Base-by-base conservation (phyloP, 2,888 invertebrate species). In the Heliconius sara region DNA sequence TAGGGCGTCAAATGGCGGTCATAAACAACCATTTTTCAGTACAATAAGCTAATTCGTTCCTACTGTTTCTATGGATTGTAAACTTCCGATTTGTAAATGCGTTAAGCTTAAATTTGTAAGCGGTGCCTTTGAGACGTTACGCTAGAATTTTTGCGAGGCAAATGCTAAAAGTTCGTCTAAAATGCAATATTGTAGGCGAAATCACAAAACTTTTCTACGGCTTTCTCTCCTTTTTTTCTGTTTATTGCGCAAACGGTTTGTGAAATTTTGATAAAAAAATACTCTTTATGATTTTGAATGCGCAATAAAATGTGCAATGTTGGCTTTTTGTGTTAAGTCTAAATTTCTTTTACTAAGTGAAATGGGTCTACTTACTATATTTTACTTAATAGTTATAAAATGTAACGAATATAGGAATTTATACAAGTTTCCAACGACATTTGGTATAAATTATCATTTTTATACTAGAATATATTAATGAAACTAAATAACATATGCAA, bases 11-110 rank as follows among this genome's bases (percentile, higher is more conserved):
- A 84, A 77, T 79, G 75, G 57, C 76, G 47, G 77, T 83, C 87
- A 88, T 94, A 95, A 94, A 94, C 86, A 85, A 87, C 86, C 86
- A 92, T 94, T 94, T 90, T 91, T 87, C 87, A 86, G 82, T 85
- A 89, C 90, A 93, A 93, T 94, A 93, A 92, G 91, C 87, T 89
- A 87, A 94, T 94, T 92, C 86, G 83, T 88, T 91, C 92, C 95
- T 94, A 94, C 94, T 92, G 95, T 92, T 89, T 88, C 85, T 85
- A 81, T 79, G 87, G 83, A 91, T 93, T 92, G 92, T 93, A 90
- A 91, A 93, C 92, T 92, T 91, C 93, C 92, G 91, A 94, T 91
- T 92, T 91, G 91, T 92, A 90, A 89, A 80, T 89, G 85, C 89
- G 88, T 84, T 81, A 73, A 88, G 86, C 27, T 27, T 2, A 27